Conservation (phyloP, 2,113 vertebrate genomes). For the Enhydra lutris region DNA sequence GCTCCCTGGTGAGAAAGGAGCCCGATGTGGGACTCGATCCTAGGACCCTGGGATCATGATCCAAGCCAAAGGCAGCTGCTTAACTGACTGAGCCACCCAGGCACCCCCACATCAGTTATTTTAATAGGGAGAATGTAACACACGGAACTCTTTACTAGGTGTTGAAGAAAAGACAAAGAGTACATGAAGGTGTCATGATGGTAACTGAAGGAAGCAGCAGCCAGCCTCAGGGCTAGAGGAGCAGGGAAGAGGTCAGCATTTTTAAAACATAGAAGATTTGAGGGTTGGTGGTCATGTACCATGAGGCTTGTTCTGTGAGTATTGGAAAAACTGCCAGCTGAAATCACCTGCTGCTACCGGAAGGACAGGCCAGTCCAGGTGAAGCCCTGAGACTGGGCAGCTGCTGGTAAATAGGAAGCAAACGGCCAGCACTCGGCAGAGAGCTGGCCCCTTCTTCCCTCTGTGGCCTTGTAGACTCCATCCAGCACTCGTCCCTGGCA, state of each 20-base stretch:
- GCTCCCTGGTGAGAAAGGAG: too few relatives aligned
- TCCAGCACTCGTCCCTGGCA: background rate
- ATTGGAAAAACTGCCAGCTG: background rate
- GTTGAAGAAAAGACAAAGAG: background rate
- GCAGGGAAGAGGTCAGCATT: background rate
- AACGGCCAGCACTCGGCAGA: background rate
- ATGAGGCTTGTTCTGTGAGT: background rate
- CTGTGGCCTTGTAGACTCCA: background rate
- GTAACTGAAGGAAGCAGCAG: background rate
- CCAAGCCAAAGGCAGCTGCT: too few relatives aligned
- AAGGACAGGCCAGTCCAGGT: background rate
- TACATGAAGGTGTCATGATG: background rate
- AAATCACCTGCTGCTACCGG: background rate
- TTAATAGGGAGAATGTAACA: background rate
- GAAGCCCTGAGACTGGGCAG: background rate
- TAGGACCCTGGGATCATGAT: too few relatives aligned
- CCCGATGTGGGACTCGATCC: too few relatives aligned
- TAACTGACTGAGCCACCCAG: too few relatives aligned
- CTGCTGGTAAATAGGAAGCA: background rate
- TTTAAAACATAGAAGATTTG: background rate
- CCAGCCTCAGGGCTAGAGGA: background rate
- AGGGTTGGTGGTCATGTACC: background rate
- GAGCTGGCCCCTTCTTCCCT: background rate
- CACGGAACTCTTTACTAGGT: background rate
- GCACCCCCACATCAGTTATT: background rate